Percentiles rank a stretch among this genome's conserved stretches.
These are phyloP conservation scores for Pristis pectinata DNA, from an alignment of 2,797 vertebrate species.

Conservation along the genomic window DNA sequence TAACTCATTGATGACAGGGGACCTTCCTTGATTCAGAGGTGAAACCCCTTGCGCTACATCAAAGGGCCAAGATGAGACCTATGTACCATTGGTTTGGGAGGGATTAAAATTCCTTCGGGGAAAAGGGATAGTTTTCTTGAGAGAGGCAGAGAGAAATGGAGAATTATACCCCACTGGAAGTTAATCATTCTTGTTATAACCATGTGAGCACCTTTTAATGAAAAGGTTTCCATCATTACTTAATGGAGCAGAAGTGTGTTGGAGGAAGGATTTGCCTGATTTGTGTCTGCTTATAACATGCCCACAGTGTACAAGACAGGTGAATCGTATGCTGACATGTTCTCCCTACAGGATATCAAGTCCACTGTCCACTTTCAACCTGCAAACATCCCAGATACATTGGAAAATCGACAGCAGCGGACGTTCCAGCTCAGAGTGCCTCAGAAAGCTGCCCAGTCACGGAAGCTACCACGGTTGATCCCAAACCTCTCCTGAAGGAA, in stretches of 20 bases:
- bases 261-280: neutral
- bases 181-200: neutral
- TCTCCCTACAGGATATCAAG: neutral
- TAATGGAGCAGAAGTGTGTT: neutral
- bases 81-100: neutral
- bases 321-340: neutral
- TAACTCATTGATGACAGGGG: neutral
- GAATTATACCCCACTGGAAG: neutral
- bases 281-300: neutral
- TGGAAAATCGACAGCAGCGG: neutral
- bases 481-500: neutral
- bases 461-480: neutral
- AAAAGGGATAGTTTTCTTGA: neutral
- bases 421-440: neutral
- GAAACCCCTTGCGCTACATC: neutral
- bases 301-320: too few species aligned
- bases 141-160: neutral
- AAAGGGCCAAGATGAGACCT: neutral
- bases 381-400: neutral
- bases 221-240: neutral
- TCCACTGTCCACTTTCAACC: neutral
- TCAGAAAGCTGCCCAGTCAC: neutral
- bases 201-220: neutral
- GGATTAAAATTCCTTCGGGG: neutral
- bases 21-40: neutral